phyloP scores from a whole-genome alignment of 2,888 invertebrate species.

The Orgyia antiqua region DNA sequence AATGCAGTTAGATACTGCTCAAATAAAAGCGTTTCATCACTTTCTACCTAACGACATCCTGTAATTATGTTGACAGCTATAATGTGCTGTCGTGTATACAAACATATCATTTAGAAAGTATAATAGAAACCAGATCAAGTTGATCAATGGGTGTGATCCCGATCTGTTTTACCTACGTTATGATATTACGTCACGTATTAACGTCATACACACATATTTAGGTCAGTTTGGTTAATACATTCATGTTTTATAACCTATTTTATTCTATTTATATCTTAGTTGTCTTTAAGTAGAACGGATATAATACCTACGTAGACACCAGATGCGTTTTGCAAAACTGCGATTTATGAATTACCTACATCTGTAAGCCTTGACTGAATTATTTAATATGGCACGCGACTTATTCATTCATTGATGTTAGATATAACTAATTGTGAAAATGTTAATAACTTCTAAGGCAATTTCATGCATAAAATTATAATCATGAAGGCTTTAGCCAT shows the following conservation, averaged over 20 bases:
- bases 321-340: constrained; percentile 21
- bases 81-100: constrained; percentile 20
- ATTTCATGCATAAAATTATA: too few relatives aligned
- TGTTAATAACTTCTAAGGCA: too few relatives aligned
- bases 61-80: constrained; percentile 15
- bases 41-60: constrained; percentile 26
- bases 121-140: constrained; percentile 45
- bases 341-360: too few relatives aligned
- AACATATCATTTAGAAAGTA: constrained; percentile 25
- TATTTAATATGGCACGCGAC: too few relatives aligned
- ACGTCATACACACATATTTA: constrained; percentile 62
- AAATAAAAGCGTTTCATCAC: constrained; percentile 20
- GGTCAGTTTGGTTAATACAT: constrained; percentile 63
- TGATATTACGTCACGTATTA: constrained; percentile 53
- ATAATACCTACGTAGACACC: constrained; percentile 24
- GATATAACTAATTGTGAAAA: too few relatives aligned
- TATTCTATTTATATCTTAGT: constrained; percentile 49
- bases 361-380: constrained; percentile 13
- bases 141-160: constrained; percentile 42
- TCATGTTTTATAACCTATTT: constrained; percentile 61
- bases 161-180: constrained; percentile 39
- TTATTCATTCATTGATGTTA: too few relatives aligned
- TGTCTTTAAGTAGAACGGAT: constrained; percentile 42
- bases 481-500: too few relatives aligned
- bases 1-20: constrained; percentile 16